A percentile compares a stretch with the other conserved stretches of the same genome.
phyloP scores from a whole-genome alignment of 2,888 invertebrate genomes.

The Xanthia togata region DNA sequence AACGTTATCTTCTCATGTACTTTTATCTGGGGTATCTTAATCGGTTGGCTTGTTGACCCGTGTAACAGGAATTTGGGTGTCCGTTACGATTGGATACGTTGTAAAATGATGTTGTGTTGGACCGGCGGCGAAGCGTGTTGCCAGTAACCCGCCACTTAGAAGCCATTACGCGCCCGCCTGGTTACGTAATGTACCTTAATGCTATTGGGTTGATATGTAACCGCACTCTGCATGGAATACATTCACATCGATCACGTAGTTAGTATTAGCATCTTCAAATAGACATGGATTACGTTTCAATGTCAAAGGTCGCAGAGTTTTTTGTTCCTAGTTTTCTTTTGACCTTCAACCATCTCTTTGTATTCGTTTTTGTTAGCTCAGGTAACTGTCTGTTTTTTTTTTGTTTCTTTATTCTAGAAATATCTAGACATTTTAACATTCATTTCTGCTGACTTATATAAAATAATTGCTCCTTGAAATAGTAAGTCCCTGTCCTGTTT shows the following conservation, averaged over 20 bases:
- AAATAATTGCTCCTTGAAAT: slow-evolving; percentile 19
- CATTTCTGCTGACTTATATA: slow-evolving; percentile 5
- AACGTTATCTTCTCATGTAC: slow-evolving; percentile 75
- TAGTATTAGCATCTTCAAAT: slow-evolving; percentile 39
- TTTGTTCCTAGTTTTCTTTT: slow-evolving; percentile 49
- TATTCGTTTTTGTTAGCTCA: slow-evolving; percentile 21
- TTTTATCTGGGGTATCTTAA: slow-evolving; percentile 81
- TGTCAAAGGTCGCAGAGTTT: slow-evolving; percentile 53
- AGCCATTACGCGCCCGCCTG: slow-evolving; percentile 69
- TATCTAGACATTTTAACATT: slow-evolving; percentile 12
- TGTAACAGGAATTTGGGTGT: slow-evolving; percentile 77
- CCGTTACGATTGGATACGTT: slow-evolving; percentile 76
- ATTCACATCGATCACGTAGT: slow-evolving; percentile 46
- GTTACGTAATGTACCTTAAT: slow-evolving; percentile 73
- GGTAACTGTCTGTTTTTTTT: slow-evolving; percentile 7
- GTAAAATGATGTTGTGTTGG: slow-evolving; percentile 68
- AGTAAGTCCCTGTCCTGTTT: slow-evolving; percentile 7
- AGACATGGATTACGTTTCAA: slow-evolving; percentile 37
- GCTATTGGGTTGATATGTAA: slow-evolving; percentile 59
- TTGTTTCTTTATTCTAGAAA: slow-evolving; percentile 3
- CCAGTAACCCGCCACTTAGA: slow-evolving; percentile 68
- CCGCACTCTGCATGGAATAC: slow-evolving; percentile 36
- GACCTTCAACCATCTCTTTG: slow-evolving; percentile 47
- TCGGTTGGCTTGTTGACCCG: slow-evolving; percentile 79
- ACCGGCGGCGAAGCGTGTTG: slow-evolving; percentile 66